Evolutionary conservation across 2,113 vertebrate genomes (phyloP), one percentile per base, ranked within the genome.

Genomic region (Sander vitreus): DNA sequence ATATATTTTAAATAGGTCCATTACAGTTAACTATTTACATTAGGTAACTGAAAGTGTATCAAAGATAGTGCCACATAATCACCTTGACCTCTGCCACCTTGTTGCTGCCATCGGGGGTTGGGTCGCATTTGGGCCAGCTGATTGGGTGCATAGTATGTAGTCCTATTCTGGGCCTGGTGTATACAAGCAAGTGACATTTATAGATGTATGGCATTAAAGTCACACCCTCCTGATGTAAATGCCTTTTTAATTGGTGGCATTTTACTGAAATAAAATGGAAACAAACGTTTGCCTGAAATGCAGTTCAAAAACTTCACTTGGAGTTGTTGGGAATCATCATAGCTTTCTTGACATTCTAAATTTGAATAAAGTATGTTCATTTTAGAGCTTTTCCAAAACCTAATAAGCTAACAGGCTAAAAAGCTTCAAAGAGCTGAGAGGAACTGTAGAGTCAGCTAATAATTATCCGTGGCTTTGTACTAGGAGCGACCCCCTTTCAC

Each of bases 101-200:
- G 96, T 88, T 98, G 98, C 90, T 99, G 98, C 98, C 98, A 99
- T 80, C 98, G 93, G 60, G 97, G 97, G 93, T 97, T 98, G 83
- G 98, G 98, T 80, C 98, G 96, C 95, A 99, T 99, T 92, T 99
- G 98, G 10, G 98, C 95, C 92, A 99, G 93, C 47, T 99, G 98
- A 91, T 97, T 99, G 58, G 98, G 98, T 83, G 98, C 97, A 85
- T 99, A 99, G 93, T 99, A 99, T 0, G 98, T 97, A 33, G 98
- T 97, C 93, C 98, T 97, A 87, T 96, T 98, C 95, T 99, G 98
- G 65, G 98, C 97, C 98, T 99, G 92, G 1, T 33, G 84, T 76
- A 57, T 12, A 75, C 9, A 83, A 81, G 10, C 39, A 30, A 62
- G 63, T 0, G 36, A 64, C 55, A 59, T 39, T 57, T 39, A 6